Evolutionary conservation across 2,797 vertebrate genomes (phyloP).

Genomic region (Onychomys torridus): DNA sequence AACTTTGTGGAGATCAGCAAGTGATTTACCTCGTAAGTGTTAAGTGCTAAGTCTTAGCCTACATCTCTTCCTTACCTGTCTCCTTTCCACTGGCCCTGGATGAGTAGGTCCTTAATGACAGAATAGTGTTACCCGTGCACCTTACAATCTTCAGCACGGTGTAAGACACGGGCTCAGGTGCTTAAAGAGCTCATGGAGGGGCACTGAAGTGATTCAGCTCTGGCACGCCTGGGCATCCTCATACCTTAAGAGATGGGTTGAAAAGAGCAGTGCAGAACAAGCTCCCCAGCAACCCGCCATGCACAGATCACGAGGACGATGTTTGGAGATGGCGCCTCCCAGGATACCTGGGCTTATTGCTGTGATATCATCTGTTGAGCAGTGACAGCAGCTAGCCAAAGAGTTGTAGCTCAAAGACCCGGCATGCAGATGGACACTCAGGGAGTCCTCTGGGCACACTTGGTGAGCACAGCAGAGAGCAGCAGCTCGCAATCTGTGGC

Average conservation of each 20-base stretch:
- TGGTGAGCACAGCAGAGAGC: not conserved
- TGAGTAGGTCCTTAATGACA: not conserved
- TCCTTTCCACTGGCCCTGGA: not conserved
- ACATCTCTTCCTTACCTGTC: not conserved
- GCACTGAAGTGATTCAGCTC: not conserved
- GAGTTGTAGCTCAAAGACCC: not conserved
- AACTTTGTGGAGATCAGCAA: not conserved
- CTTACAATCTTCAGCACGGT: not conserved
- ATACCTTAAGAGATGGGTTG: not conserved
- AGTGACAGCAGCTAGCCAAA: not conserved
- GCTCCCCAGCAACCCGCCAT: not conserved
- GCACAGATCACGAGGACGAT: not conserved
- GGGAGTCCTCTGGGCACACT: not conserved
- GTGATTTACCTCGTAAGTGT: not conserved
- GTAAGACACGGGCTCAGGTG: not conserved
- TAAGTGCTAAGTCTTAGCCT: not conserved
- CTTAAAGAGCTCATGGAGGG: not conserved
- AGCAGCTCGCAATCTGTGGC: not conserved
- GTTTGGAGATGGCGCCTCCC: not conserved
- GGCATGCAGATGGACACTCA: rapidly evolving
- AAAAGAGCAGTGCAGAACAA: not conserved
- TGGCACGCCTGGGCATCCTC: not conserved
- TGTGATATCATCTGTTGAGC: not conserved
- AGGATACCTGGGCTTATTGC: not conserved
- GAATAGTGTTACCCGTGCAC: not conserved